Conservation (phyloP, 2,797 vertebrate species). For the Taeniopygia guttata region DNA sequence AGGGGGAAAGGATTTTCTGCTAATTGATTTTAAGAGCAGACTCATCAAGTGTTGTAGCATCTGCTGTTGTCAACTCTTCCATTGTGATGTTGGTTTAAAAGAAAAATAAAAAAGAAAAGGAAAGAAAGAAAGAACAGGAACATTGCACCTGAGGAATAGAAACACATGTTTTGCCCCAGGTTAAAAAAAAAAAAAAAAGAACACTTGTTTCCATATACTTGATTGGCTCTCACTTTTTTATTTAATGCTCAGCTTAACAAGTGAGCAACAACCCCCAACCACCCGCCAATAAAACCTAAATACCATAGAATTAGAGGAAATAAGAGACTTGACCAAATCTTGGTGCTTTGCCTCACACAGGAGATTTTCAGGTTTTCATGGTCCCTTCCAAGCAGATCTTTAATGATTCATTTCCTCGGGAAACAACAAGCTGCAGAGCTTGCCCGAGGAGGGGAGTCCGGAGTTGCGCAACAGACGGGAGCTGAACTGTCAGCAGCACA, state of each 20-base stretch:
- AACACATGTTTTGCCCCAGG: neutral
- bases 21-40: neutral
- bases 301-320: neutral
- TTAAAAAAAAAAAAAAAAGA: neutral
- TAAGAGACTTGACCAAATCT: neutral
- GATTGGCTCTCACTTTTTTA: neutral
- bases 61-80: neutral
- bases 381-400: neutral
- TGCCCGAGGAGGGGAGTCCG: accelerated
- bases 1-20: neutral
- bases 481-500: neutral
- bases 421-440: neutral
- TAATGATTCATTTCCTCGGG: accelerated
- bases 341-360: accelerated
- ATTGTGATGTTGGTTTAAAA: neutral
- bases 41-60: neutral
- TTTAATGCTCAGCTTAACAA: neutral
- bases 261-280: neutral
- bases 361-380: neutral
- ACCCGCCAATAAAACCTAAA: neutral
- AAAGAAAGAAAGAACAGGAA: neutral
- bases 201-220: neutral
- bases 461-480: accelerated
- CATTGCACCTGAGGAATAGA: neutral
- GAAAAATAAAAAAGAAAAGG: neutral